Base-by-base conservation (phyloP, 2,113 vertebrate genomes). In the Aegotheles bennettii region DNA sequence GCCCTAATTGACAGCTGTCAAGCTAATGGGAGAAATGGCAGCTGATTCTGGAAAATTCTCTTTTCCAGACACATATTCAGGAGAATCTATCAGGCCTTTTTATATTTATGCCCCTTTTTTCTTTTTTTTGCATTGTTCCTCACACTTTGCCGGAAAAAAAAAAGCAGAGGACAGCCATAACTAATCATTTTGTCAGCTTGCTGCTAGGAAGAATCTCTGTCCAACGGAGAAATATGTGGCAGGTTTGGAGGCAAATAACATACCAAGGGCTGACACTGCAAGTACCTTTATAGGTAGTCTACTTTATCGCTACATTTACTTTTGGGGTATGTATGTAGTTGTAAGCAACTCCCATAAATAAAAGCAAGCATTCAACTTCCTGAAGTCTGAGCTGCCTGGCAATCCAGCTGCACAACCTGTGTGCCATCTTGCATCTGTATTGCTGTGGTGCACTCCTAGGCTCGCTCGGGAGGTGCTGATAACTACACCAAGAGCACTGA, bases 1-100 rank as follows among this genome's bases (percentile, higher is more conserved):
- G 98, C 98, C 98, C 98, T 99, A 99, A 99, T 99, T 99, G 99
- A 99, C 99, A 99, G 99, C 98, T 99, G 99, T 99, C 99, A 99
- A 98, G 98, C 98, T 99, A 99, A 99, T 98, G 98, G 98, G 98
- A 98, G 98, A 98, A 97, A 98, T 98, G 97, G 98, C 98, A 98
- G 98, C 98, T 97, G 98, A 98, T 99, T 99, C 98, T 97, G 96
- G 98, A 98, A 98, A 98, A 98, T 98, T 98, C 98, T 98, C 98
- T 98, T 98, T 98, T 98, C 98, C 97, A 98, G 97, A 88, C 82
- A 53, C 97, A 97, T 98, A 97, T 98, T 98, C 97, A 97, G 89
- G 92, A 97, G 97, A 98, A 98, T 94, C 95, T 92, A 96, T 96
- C 94, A 96, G 84, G 77, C 96, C 75, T 87, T 95, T 94, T 96